These are phyloP conservation scores for Enteromius trimaculatus DNA, from an alignment of 2,797 vertebrate genomes.

Conservation along the genomic window DNA sequence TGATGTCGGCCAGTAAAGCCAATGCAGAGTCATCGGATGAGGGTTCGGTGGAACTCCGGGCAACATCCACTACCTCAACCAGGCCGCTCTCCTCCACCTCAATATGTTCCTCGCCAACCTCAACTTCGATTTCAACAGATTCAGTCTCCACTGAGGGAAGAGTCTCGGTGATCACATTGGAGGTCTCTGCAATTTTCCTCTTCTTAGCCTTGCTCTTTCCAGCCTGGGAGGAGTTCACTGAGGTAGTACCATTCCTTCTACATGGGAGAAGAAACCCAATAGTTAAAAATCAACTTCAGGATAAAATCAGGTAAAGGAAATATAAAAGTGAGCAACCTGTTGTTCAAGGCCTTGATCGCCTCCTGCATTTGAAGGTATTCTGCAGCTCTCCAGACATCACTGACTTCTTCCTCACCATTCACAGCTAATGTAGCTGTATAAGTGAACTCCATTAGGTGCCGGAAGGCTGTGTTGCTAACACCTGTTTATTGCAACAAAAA, in stretches of 20 bases:
- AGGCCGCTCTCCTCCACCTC: slow-evolving; percentile 85
- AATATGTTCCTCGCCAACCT: slow-evolving; percentile 83
- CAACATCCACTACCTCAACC: slow-evolving; percentile 87
- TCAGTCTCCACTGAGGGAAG: slow-evolving; percentile 87
- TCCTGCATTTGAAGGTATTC: slow-evolving; percentile 99
- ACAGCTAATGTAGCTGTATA: slow-evolving; percentile 93
- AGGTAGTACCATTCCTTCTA: slow-evolving; percentile 82
- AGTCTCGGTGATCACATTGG: slow-evolving; percentile 92
- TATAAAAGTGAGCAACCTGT: slow-evolving; percentile 77
- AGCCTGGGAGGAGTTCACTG: slow-evolving; percentile 71
- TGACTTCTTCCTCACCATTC: slow-evolving; percentile 89
- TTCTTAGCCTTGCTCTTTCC: slow-evolving; percentile 84
- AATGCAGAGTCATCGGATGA: slow-evolving; percentile 93
- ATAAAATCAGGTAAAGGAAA: background rate
- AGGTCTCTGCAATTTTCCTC: slow-evolving; percentile 92
- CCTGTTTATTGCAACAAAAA: slow-evolving; percentile 74
- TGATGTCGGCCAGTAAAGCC: slow-evolving; percentile 95
- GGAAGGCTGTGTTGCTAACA: slow-evolving; percentile 94
- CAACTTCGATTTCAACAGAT: slow-evolving; percentile 92
- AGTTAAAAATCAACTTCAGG: background rate
- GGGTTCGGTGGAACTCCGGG: slow-evolving; percentile 82
- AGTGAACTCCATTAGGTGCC: slow-evolving; percentile 96
- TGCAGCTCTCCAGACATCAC: slow-evolving; percentile 96
- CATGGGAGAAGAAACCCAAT: background rate
- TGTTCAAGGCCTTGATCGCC: slow-evolving; percentile 95